Percentiles rank a stretch among this genome's conserved stretches.
phyloP scores from a whole-genome alignment of 1,140 invertebrate genomes.

The Teleogryllus occipitalis region DNA sequence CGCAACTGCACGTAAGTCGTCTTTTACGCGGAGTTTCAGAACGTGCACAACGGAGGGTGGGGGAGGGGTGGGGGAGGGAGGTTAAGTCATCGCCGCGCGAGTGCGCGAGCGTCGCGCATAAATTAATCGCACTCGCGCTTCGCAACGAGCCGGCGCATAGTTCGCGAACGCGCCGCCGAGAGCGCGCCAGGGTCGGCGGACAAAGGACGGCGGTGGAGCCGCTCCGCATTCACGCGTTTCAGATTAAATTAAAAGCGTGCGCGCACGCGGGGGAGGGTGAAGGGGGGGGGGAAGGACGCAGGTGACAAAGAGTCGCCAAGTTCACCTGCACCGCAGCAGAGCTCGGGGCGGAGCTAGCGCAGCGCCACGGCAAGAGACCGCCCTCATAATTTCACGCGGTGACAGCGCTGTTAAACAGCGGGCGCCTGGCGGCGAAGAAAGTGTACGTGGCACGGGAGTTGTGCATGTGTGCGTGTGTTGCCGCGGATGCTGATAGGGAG shows the following conservation, averaged over 20 bases:
- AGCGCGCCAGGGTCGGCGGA: not conserved
- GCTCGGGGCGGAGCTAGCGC: not conserved
- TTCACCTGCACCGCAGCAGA: not conserved
- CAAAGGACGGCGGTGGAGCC: not conserved
- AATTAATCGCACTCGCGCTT: not conserved
- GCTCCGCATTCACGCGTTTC: not conserved
- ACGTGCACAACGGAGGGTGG: too few species aligned
- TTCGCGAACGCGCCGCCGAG: not conserved
- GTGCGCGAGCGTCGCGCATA: not conserved
- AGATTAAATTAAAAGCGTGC: not conserved
- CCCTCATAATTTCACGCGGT: not conserved
- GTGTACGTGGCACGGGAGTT: too few species aligned
- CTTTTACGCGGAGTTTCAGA: too few species aligned
- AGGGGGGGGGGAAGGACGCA: not conserved
- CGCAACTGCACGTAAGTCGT: too few species aligned
- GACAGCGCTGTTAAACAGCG: not conserved
- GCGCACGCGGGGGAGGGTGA: too few species aligned
- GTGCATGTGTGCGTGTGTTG: too few species aligned
- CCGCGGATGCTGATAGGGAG: too few species aligned
- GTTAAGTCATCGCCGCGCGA: too few species aligned
- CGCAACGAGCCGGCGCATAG: not conserved
- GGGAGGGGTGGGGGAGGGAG: too few species aligned
- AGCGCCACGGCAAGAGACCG: too few species aligned
- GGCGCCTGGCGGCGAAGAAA: too few species aligned
- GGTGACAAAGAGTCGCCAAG: not conserved